Base-by-base conservation (phyloP, 2,888 invertebrate species). In the Sarcophaga rosellei region DNA sequence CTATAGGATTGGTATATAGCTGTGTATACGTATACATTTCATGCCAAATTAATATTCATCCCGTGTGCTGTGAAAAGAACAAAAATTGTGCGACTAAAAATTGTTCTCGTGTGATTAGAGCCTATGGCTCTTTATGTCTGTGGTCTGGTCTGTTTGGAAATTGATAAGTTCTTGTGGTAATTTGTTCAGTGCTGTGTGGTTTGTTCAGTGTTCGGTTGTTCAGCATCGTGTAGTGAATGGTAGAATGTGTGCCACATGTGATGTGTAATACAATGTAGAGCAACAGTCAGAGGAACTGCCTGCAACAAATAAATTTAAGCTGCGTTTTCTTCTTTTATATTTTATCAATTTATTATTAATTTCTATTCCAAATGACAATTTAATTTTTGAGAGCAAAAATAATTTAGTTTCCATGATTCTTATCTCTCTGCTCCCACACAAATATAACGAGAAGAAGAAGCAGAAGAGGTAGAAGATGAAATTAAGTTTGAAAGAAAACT, bases 91-190 rank as follows among this genome's bases (percentile, higher is more conserved):
- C n/a, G n/a, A n/a, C n/a, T n/a, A n/a, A n/a, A n/a, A n/a, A n/a
- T n/a, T n/a, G n/a, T n/a, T n/a, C n/a, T n/a, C n/a, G n/a, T n/a
- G n/a, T n/a, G n/a, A n/a, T n/a, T n/a, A n/a, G n/a, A n/a, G n/a
- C n/a, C n/a, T n/a, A n/a, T 17, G 12, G 17, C 15, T 17, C 4
- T 53, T 17, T 17, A 12, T 17, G 4, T 5, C 17, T 53, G 53
- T 53, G 53, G 53, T 53, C 53, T 53, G 53, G 61, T 23, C 11
- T 76, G 70, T 65, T 76, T 63, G 82, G 72, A 82, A 82, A 77
- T 66, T 77, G 77, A 82, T 77, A 82, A 77, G 47, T 77, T 12
- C 17, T 53, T 17, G 76, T 73, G 77, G 72, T 53, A 68, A 82
- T 82, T 82, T 77, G 65, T 65, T 35, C 35, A 35, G 63, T 59